These are phyloP conservation scores for Phortica okadai DNA, from an alignment of 2,888 invertebrate species.

Conservation along the genomic window DNA sequence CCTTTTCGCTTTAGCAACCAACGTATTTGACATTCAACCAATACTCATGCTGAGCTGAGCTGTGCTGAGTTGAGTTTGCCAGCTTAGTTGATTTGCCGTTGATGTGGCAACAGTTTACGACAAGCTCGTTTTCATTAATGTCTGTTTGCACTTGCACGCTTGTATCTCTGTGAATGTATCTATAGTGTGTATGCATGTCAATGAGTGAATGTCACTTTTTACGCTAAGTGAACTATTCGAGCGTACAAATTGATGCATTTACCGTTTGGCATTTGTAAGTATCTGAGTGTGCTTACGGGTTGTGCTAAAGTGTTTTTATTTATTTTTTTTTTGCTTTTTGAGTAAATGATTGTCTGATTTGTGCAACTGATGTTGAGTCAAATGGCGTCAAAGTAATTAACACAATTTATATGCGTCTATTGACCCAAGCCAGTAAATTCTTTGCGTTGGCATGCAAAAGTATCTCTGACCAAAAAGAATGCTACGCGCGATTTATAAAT, in stretches of 20 bases:
- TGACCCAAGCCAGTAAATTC: conserved; percentile 1
- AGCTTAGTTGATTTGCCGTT: conserved; percentile 17
- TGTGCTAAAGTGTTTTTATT: neutral
- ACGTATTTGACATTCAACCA: conserved; percentile 19
- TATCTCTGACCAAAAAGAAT: neutral
- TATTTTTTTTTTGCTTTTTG: too few relatives aligned
- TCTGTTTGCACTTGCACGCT: neutral
- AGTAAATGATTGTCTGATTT: neutral
- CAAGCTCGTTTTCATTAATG: conserved; percentile 8
- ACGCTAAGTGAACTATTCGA: too few relatives aligned
- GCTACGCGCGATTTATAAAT: neutral
- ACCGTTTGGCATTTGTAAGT: too few relatives aligned
- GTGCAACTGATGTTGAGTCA: too few relatives aligned
- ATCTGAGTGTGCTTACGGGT: neutral
- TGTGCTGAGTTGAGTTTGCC: neutral
- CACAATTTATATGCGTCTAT: conserved; percentile 8
- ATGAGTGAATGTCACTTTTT: too few relatives aligned
- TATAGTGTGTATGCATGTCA: neutral
- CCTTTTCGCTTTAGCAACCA: neutral
- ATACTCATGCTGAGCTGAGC: neutral
- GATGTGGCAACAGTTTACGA: conserved; percentile 35
- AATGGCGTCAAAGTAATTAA: neutral
- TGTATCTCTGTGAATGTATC: neutral
- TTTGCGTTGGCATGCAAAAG: neutral
- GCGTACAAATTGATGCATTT: too few relatives aligned